These are phyloP conservation scores for Charina bottae DNA, from an alignment of 2,113 vertebrate genomes.

Conservation along the genomic window DNA sequence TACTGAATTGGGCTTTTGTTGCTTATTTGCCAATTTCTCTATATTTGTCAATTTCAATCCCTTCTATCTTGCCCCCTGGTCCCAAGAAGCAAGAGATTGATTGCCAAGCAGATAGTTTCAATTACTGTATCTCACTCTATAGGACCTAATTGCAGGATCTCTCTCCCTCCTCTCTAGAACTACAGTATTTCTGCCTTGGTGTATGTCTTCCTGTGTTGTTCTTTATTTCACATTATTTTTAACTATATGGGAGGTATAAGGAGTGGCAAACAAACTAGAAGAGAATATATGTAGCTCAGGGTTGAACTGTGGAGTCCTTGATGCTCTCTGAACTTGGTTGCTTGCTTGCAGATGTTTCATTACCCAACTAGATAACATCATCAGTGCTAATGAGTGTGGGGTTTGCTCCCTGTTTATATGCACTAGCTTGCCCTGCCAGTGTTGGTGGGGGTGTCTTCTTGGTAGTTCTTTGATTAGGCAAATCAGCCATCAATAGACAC, in stretches of 20 bases:
- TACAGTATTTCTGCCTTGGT: neutral
- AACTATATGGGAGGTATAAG: neutral
- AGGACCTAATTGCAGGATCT: neutral
- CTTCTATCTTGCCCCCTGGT: neutral
- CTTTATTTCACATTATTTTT: neutral
- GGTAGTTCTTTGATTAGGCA: too few species aligned
- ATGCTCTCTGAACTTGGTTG: too few species aligned
- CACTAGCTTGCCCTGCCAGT: too few species aligned
- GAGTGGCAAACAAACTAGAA: neutral
- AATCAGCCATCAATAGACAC: too few species aligned
- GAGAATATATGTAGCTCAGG: too few species aligned
- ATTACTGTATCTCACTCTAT: neutral
- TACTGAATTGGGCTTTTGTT: neutral
- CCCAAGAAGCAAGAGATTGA: neutral
- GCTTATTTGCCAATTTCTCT: neutral
- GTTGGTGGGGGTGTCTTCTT: too few species aligned
- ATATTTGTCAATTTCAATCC: neutral
- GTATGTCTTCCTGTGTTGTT: neutral
- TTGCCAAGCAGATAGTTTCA: neutral
- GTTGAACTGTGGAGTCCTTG: too few species aligned
- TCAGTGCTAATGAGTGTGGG: too few species aligned
- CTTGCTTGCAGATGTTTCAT: too few species aligned
- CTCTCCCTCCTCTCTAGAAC: neutral
- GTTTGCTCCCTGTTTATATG: too few species aligned
- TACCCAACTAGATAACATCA: too few species aligned